phyloP scores from a whole-genome alignment of 2,888 invertebrate species.

The Aquatica leii region DNA sequence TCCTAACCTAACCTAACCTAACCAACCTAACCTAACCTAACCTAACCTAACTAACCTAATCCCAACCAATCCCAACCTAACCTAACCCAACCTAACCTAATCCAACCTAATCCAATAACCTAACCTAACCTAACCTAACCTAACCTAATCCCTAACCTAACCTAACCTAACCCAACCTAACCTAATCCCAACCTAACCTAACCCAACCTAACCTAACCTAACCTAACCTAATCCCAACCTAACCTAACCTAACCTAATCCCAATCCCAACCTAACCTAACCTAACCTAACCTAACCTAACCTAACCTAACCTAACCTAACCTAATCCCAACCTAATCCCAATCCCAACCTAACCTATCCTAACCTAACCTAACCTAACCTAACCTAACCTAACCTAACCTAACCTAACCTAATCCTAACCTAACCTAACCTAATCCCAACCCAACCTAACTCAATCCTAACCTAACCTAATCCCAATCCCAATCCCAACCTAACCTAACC shows the following conservation, averaged over 20 bases:
- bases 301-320: constrained; percentile 32
- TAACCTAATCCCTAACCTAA: no score
- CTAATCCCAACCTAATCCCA: constrained; percentile 13
- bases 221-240: constrained; percentile 38
- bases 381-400: constrained; percentile 40
- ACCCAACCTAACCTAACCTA: constrained; percentile 39
- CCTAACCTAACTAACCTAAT: no score
- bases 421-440: constrained; percentile 39
- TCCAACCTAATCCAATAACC: no score
- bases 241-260: constrained; percentile 39
- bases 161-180: constrained; percentile 39
- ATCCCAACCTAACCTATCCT: constrained; percentile 28
- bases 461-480: constrained; percentile 34
- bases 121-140: no score
- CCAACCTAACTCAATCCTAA: constrained; percentile 38
- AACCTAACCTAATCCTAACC: constrained; percentile 37
- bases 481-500: constrained; percentile 24
- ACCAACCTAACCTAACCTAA: no score
- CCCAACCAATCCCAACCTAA: no score
- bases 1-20: no score
- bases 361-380: constrained; percentile 40
- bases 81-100: no score
- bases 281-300: constrained; percentile 29
- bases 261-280: constrained; percentile 32
- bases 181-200: constrained; percentile 38